Base-by-base conservation (phyloP, 2,888 invertebrate genomes). In the Scaptomyza tumidula region DNA sequence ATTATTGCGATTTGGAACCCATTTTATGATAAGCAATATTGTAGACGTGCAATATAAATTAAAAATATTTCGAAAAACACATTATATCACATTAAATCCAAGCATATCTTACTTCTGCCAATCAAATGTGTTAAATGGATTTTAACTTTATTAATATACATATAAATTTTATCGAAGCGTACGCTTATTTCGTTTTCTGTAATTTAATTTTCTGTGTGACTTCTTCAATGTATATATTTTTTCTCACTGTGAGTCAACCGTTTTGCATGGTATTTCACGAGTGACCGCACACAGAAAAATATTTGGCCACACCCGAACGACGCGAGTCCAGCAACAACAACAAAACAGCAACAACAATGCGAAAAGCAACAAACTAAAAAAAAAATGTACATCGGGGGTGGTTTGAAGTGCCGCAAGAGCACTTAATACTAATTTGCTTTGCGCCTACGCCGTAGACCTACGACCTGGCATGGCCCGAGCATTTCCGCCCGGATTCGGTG, bases 351-450 rank as follows among this genome's bases (percentile, higher is more conserved):
- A 63, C 67, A 43, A 66, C 68, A 72, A 57, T 56, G 48, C 49
- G 50, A 54, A 71, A 48, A 50, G 35, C 53, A 49, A 39, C 58
- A 58, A 54, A 52, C 48, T 45, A 31, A 56, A 19, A 33, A 27
- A 44, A 49, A 60, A 44, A 44, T 29, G 35, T 29, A 48, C 14
- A 44, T 33, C 14, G 57, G 52, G 67, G 54, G 37, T 43, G 86
- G 80, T 69, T 85, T 86, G 67, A 78, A 86, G 85, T 86, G 85
- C 78, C 83, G 71, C 80, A 75, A 82, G 88, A 89, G 89, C 89
- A 86, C 85, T 86, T 86, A 87, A 86, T 86, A 89, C 85, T 86
- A 86, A 86, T 86, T 86, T 89, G 85, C 89, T 86, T 89, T 86
- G 85, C 88, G 85, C 85, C 85, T 86, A 86, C 80, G 73, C 70